Base-by-base conservation (phyloP, 2,797 vertebrate genomes). In the Rhodeus uyekii region DNA sequence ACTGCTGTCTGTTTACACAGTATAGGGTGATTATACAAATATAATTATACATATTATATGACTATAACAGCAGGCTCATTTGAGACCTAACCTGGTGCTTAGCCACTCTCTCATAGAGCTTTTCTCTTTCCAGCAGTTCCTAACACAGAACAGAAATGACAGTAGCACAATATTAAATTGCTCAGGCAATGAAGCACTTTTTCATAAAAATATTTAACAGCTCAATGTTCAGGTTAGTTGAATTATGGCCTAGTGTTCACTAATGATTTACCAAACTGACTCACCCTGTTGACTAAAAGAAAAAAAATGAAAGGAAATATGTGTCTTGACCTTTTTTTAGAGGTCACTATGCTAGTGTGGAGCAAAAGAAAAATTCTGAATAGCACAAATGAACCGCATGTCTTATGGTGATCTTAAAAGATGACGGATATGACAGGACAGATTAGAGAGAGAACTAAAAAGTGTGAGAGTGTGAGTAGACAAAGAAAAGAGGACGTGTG, bases 331-430 rank as follows among this genome's bases (percentile, higher is more conserved):
- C 71, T 80, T 84, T 85, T 50, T 16, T 36, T 46, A 73, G 29
- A 80, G 58, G 76, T 79, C 36, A 64, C 78, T 88, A 83, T 78
- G 85, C 64, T 89, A 88, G 83, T 75, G 69, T 77, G 85, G 75
- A 32, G 39, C 73, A 83, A 86, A 80, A 73, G 19, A 64, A 63
- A 72, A 64, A n/a, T 22, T 42, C 5, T 72, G 61, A 77, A 74
- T 50, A 61, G 50, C 8, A 68, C 27, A 13, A 71, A 77, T 24
- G 39, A 68, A 42, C 27, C 64, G 63, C 39, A 60, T 3, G 13
- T 78, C 68, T 71, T 42, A 46, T 8, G 22, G 53, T 83, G 80
- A 86, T 50, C 85, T 80, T 75, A 34, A 76, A 39, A n/a, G 64
- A 79, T 38, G 50, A 61, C 60, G 55, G 80, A 78, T 73, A 73